Conservation (phyloP, 2,113 vertebrate genomes). For the Lates calcarifer region DNA sequence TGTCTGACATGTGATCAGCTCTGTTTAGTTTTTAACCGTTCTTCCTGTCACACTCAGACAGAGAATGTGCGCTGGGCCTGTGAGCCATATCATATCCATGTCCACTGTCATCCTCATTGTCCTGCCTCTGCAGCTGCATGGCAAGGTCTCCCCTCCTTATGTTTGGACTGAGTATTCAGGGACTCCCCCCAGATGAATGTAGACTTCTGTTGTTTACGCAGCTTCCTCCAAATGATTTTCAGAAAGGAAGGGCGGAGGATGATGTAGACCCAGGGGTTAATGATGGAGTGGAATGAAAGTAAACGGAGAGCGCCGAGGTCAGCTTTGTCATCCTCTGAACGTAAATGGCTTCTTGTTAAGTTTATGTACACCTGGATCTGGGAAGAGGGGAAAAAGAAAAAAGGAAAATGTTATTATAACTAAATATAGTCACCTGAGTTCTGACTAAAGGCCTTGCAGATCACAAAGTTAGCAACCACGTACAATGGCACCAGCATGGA, state of each 20-base stretch:
- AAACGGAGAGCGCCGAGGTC: constrained; percentile 85
- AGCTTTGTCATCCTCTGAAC: rapidly evolving
- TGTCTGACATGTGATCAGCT: too few species aligned
- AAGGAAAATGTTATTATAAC: too few species aligned
- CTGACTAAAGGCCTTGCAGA: too few species aligned
- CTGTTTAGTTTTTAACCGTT: too few species aligned
- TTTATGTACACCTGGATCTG: constrained; percentile 86
- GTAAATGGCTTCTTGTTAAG: constrained; percentile 33
- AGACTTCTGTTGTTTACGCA: constrained; percentile 56
- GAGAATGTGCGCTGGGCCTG: too few species aligned
- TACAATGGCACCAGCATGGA: too few species aligned
- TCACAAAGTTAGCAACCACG: too few species aligned
- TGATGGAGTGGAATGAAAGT: constrained; percentile 89
- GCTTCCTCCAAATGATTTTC: constrained; percentile 79
- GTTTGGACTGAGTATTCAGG: background rate
- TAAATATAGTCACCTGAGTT: too few species aligned
- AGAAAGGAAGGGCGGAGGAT: constrained; percentile 87
- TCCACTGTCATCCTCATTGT: background rate
- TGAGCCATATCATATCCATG: background rate
- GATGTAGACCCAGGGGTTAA: constrained; percentile 90
- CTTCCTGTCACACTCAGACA: too few species aligned
- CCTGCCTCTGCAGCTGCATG: background rate
- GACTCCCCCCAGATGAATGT: background rate
- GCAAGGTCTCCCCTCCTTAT: too few species aligned
- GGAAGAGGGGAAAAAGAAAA: constrained; percentile 7